Evolutionary conservation across 2,113 vertebrate species (phyloP).

Genomic region (Barnardius zonarius): DNA sequence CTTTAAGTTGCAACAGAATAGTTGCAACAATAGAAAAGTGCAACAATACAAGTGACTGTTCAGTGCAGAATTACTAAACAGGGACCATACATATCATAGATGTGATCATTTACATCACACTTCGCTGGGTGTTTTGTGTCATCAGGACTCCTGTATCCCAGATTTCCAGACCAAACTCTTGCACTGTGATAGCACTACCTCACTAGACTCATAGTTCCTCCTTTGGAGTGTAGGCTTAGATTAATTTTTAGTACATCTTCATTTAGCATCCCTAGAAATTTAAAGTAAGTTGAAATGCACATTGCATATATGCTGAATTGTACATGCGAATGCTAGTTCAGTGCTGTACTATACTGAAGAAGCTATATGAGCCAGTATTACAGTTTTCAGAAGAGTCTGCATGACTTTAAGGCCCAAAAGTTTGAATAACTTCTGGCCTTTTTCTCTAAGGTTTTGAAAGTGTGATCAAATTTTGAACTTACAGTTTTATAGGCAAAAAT

Average conservation of each 20-base stretch:
- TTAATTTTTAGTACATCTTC: neutral
- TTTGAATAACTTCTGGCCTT: neutral
- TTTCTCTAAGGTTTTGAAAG: neutral
- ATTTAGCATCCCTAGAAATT: neutral
- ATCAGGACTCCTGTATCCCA: rapidly evolving
- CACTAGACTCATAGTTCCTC: neutral
- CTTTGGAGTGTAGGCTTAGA: neutral
- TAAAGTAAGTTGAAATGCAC: neutral
- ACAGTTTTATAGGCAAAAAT: neutral
- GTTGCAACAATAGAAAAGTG: neutral
- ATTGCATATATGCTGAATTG: neutral
- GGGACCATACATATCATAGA: neutral
- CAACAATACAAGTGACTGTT: neutral
- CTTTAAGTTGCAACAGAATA: neutral
- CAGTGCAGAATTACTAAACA: neutral
- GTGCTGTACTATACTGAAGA: neutral
- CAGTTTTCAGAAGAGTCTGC: neutral
- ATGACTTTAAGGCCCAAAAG: neutral
- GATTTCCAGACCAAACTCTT: neutral
- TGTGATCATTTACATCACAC: neutral
- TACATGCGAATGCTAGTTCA: neutral
- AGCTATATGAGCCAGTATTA: neutral
- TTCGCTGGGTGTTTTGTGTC: neutral
- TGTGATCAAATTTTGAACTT: neutral
- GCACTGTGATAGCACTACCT: neutral